Evolutionary conservation across 2,113 vertebrate genomes (phyloP).

Genomic region (Myotis davidii): DNA sequence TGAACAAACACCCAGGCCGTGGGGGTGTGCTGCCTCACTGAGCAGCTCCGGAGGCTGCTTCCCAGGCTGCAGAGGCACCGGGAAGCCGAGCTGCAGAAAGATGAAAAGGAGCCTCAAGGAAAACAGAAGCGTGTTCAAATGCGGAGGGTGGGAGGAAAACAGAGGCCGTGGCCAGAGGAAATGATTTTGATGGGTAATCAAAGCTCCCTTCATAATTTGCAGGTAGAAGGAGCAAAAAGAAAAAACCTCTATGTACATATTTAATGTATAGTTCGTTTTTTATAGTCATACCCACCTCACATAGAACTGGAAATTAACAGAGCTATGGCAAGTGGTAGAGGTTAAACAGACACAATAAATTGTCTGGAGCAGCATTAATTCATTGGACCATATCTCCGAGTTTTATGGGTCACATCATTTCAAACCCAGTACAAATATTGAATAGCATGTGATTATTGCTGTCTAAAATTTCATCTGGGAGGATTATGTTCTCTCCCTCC

Average conservation of each 20-base stretch:
- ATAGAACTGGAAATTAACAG: conserved; percentile 57
- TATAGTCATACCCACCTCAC: background rate
- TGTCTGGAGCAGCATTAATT: background rate
- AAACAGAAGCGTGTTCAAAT: background rate
- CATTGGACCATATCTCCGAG: background rate
- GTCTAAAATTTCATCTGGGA: conserved; percentile 48
- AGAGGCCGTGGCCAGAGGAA: conserved; percentile 50
- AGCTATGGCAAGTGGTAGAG: background rate
- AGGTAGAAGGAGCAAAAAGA: conserved; percentile 25
- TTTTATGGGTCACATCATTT: conserved; percentile 32
- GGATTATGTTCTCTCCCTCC: background rate
- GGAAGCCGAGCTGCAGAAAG: background rate
- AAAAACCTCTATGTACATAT: conserved; percentile 32
- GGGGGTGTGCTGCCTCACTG: conserved; percentile 67
- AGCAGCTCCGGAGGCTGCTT: conserved; percentile 35
- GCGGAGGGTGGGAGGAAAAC: background rate
- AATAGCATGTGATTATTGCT: conserved; percentile 19
- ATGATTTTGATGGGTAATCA: conserved; percentile 62
- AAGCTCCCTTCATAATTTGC: conserved; percentile 47
- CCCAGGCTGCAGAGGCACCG: conserved; percentile 28
- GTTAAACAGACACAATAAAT: background rate
- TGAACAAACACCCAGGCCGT: conserved; percentile 80
- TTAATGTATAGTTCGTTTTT: conserved; percentile 34
- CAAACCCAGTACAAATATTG: conserved; percentile 22
- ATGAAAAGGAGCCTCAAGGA: conserved; percentile 9